Conservation (phyloP, 2,797 vertebrate genomes). For the Malacoctenus gilli region DNA sequence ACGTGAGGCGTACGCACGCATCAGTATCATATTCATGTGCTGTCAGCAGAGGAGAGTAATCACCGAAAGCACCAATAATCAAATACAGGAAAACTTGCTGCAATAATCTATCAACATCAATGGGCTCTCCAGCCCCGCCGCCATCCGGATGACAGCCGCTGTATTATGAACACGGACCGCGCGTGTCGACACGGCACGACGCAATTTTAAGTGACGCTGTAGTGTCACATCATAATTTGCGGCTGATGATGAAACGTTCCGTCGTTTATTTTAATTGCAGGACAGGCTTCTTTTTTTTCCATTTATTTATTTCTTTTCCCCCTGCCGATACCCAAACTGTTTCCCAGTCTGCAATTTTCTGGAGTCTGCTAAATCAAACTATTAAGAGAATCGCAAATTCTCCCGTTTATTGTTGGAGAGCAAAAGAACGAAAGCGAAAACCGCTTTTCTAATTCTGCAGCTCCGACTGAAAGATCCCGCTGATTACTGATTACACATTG, state of each 20-base stretch:
- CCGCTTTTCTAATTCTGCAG: conserved; percentile 30
- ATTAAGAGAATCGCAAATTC: conserved; percentile 47
- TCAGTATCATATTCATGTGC: conserved; percentile 33
- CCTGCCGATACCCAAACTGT: conserved; percentile 10
- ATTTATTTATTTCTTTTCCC: conserved; percentile 55
- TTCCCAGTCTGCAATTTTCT: conserved; percentile 48
- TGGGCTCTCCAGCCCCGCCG: conserved; percentile 2
- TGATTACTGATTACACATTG: conserved; percentile 76
- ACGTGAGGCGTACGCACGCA: background rate
- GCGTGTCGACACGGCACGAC: conserved; percentile 9
- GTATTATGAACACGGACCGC: conserved; percentile 31
- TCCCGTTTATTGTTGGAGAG: conserved; percentile 50
- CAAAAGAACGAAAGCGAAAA: conserved; percentile 54
- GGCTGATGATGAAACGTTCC: conserved; percentile 50
- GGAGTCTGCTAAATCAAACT: conserved; percentile 50
- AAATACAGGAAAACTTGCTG: conserved; percentile 23
- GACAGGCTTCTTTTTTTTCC: conserved; percentile 50
- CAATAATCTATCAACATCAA: conserved; percentile 43
- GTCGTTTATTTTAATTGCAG: conserved; percentile 55
- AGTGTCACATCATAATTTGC: conserved; percentile 46
- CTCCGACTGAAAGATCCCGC: conserved; percentile 59
- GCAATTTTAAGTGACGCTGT: conserved; percentile 12
- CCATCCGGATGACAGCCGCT: conserved; percentile 28
- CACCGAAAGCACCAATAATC: conserved; percentile 29
- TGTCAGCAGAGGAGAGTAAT: conserved; percentile 33